Evolutionary conservation across 2,888 invertebrate genomes (phyloP).

Genomic region (Mythimna loreyi): DNA sequence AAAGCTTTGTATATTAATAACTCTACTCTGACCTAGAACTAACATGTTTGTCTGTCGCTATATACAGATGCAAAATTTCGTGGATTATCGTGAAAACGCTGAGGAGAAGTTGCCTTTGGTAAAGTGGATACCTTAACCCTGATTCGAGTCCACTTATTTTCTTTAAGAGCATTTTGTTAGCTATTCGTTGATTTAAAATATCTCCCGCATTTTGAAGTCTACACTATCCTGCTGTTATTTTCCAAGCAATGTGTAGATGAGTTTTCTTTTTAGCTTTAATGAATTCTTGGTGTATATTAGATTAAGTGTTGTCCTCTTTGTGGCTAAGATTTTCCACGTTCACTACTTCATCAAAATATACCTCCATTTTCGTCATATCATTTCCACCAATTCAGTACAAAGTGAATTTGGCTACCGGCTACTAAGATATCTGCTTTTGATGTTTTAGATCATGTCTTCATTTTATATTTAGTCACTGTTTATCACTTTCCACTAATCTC

Average conservation of each 20-base stretch:
- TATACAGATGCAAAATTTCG: constrained; percentile 95
- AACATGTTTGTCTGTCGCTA: constrained; percentile 89
- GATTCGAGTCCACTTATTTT: constrained; percentile 83
- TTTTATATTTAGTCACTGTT: constrained; percentile 41
- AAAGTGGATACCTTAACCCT: constrained; percentile 89
- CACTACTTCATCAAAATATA: constrained; percentile 50
- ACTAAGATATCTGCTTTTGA: constrained; percentile 66
- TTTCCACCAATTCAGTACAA: constrained; percentile 47
- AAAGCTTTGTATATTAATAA: constrained; percentile 65
- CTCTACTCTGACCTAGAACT: constrained; percentile 79
- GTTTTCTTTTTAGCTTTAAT: constrained; percentile 62
- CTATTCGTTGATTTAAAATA: constrained; percentile 62
- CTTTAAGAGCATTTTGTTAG: constrained; percentile 64
- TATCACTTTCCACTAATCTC: constrained; percentile 31
- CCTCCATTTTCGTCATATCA: constrained; percentile 31
- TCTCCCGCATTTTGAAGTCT: constrained; percentile 61
- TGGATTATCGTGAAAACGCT: constrained; percentile 97
- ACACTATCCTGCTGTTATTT: constrained; percentile 59
- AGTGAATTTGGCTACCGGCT: constrained; percentile 49
- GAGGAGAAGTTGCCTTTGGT: constrained; percentile 98
- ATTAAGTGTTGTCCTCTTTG: constrained; percentile 61
- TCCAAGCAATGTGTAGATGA: constrained; percentile 61
- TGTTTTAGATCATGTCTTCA: constrained; percentile 61
- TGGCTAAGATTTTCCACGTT: constrained; percentile 55
- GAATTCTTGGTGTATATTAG: constrained; percentile 57